Conservation (phyloP, 2,797 vertebrate species). For the Xenops minutus region DNA sequence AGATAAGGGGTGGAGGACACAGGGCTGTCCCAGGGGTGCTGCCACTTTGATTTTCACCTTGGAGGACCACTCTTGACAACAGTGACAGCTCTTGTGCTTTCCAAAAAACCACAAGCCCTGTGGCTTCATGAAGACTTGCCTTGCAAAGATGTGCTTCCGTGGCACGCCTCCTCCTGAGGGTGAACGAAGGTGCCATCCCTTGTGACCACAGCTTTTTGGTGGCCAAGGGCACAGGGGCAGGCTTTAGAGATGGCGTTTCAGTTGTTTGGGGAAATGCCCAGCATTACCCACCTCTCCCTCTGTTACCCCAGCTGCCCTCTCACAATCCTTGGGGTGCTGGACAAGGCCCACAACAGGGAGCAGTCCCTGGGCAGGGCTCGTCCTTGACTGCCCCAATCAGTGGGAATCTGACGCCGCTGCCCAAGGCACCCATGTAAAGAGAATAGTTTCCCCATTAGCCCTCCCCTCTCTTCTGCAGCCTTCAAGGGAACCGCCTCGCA, state of each 20-base stretch:
- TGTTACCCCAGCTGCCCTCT: rapidly evolving
- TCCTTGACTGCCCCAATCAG: not conserved
- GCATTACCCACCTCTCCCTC: rapidly evolving
- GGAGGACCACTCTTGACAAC: not conserved
- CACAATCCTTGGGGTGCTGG: rapidly evolving
- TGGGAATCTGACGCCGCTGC: not conserved
- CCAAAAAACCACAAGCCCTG: not conserved
- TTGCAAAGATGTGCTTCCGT: not conserved
- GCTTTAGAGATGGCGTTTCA: not conserved
- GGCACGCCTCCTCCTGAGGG: not conserved
- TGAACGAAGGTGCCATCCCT: not conserved
- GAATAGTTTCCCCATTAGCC: not conserved
- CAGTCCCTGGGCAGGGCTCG: not conserved
- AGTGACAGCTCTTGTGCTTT: not conserved
- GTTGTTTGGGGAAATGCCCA: not conserved
- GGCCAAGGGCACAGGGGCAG: not conserved
- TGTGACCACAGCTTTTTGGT: not conserved
- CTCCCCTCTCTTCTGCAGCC: not conserved
- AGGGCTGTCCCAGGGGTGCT: no score
- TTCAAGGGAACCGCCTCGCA: not conserved
- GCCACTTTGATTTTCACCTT: not conserved
- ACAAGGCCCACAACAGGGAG: not conserved
- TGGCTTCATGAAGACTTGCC: not conserved
- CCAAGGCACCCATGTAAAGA: rapidly evolving
- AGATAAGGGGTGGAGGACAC: not conserved